Evolutionary conservation across 2,113 vertebrate species (phyloP).

Genomic region (Mormoops blainvillei): DNA sequence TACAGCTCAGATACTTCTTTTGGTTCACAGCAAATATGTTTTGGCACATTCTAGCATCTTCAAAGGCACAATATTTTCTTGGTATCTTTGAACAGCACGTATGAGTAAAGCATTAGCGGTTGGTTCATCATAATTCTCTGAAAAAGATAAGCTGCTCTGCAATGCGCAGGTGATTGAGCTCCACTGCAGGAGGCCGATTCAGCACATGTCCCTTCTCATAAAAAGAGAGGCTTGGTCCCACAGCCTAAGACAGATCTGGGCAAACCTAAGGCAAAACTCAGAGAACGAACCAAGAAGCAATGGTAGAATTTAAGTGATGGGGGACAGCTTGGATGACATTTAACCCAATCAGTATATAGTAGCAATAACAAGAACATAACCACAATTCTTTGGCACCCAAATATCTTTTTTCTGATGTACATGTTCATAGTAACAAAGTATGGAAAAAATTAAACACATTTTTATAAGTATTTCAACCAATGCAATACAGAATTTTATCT

Average conservation of each 20-base stretch:
- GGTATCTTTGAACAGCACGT: neutral
- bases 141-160: neutral
- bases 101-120: neutral
- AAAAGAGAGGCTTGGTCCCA: neutral
- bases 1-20: neutral
- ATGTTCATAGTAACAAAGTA: neutral
- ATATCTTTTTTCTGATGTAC: neutral
- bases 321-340: neutral
- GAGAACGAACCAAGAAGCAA: neutral
- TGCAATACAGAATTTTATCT: neutral
- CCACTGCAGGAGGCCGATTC: neutral
- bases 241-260: conserved; percentile 1
- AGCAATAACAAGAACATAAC: neutral
- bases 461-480: neutral
- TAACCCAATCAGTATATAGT: neutral
- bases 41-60: neutral
- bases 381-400: neutral
- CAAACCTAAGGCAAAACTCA: neutral
- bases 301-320: neutral
- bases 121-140: neutral
- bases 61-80: conserved; percentile 14
- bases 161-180: neutral
- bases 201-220: neutral
- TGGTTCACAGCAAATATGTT: neutral
- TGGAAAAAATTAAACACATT: neutral